A percentile compares a stretch with the other conserved stretches of the same genome.
Evolutionary conservation across 1,140 invertebrate species (phyloP).

Genomic region (Zophobas morio): DNA sequence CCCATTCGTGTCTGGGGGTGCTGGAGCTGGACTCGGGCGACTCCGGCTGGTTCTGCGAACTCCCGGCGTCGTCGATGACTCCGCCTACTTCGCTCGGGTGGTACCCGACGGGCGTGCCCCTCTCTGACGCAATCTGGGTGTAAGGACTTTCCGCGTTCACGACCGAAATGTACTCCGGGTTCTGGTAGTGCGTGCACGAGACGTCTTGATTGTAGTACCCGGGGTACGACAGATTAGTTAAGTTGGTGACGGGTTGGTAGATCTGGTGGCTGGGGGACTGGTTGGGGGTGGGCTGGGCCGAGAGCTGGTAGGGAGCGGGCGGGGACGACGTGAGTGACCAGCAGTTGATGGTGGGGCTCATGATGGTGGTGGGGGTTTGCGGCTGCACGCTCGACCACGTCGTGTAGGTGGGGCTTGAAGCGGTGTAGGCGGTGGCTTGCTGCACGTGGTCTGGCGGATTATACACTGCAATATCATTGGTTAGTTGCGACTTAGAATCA

Average conservation of each 20-base stretch:
- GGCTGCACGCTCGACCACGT: conserved; percentile 64
- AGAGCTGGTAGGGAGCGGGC: conserved; percentile 64
- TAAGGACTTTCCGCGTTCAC: conserved; percentile 61
- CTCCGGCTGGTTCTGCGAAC: conserved; percentile 54
- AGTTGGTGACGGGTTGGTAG: conserved; percentile 64
- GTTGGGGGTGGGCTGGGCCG: conserved; percentile 61
- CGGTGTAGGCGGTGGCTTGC: conserved; percentile 59
- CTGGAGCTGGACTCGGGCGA: conserved; percentile 54
- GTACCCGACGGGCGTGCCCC: conserved; percentile 56
- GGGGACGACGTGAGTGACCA: conserved; percentile 65
- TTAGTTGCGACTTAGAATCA: conserved; percentile 5
- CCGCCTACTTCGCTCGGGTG: conserved; percentile 53
- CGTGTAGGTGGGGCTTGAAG: conserved; percentile 61
- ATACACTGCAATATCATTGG: conserved; percentile 59
- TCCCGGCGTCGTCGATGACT: conserved; percentile 46
- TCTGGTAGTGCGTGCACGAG: conserved; percentile 61
- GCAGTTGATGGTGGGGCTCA: conserved; percentile 64
- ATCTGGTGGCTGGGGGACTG: conserved; percentile 66
- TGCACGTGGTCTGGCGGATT: conserved; percentile 67
- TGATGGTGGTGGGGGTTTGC: conserved; percentile 61
- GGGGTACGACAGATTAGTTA: conserved; percentile 64
- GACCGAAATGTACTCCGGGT: conserved; percentile 62
- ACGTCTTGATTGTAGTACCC: conserved; percentile 65
- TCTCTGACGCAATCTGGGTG: conserved; percentile 58
- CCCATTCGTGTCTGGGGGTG: conserved; percentile 58